Percentiles rank a stretch among this genome's conserved stretches.
These are phyloP conservation scores for Stomatorhinus walkeri DNA, from an alignment of 2,797 vertebrate species.

Conservation along the genomic window DNA sequence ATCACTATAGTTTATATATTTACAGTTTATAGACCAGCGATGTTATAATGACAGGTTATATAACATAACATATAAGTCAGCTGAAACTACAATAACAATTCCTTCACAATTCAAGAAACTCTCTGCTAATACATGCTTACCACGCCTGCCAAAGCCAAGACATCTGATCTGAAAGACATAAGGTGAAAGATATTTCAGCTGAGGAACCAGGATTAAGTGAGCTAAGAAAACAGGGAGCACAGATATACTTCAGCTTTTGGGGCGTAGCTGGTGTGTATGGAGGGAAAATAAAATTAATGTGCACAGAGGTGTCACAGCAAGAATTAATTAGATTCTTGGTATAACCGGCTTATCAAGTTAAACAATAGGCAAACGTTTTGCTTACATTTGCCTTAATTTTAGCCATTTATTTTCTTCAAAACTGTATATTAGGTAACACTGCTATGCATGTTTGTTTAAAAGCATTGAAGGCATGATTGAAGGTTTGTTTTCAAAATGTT, in stretches of 20 bases:
- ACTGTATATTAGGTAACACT: background rate
- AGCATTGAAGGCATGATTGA: background rate
- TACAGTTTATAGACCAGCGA: background rate
- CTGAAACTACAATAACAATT: background rate
- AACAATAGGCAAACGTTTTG: background rate
- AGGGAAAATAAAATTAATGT: background rate
- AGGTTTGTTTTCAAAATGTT: background rate
- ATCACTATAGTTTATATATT: conserved; percentile 5
- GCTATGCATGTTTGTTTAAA: background rate
- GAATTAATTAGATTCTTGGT: background rate
- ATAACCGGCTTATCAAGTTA: background rate
- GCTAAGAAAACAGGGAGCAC: background rate
- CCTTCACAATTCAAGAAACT: background rate
- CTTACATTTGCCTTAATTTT: background rate
- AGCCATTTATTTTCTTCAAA: conserved; percentile 1
- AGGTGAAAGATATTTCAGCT: conserved; percentile 3
- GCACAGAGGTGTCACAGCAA: background rate
- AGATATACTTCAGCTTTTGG: background rate
- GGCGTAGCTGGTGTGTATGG: background rate
- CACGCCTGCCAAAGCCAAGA: background rate
- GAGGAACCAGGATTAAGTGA: background rate
- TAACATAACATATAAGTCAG: background rate
- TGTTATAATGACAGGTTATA: conserved; percentile 7
- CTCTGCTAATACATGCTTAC: conserved; percentile 1
- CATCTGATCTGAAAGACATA: conserved; percentile 4